Percentiles rank a stretch among this genome's conserved stretches.
These are phyloP conservation scores for Dermolepida albohirtum DNA, from an alignment of 2,888 invertebrate species.

Conservation along the genomic window DNA sequence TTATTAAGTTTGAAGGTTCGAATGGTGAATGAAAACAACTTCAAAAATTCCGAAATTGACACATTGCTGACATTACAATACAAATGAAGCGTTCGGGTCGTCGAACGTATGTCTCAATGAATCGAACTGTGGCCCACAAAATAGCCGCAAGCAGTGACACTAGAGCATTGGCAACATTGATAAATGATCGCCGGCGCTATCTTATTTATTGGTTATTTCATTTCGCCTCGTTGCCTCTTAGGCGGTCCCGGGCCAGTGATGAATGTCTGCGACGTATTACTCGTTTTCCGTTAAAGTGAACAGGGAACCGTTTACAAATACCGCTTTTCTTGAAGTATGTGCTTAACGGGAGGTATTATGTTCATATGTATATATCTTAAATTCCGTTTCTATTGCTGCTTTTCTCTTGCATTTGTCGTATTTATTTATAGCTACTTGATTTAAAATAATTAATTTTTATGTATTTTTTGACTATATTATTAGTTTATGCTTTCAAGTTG, in stretches of 20 bases:
- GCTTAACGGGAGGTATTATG: conserved; percentile 5
- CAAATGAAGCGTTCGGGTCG: conserved; percentile 1
- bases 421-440: too few species aligned
- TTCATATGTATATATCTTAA: neutral
- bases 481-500: too few species aligned
- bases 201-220: conserved; percentile 65
- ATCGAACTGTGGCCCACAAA: conserved; percentile 28
- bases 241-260: conserved; percentile 53
- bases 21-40: neutral
- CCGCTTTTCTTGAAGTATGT: neutral
- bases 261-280: conserved; percentile 62
- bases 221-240: conserved; percentile 51
- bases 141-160: conserved; percentile 32
- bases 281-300: conserved; percentile 57
- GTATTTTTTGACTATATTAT: too few species aligned
- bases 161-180: conserved; percentile 49
- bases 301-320: conserved; percentile 15
- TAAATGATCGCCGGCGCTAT: conserved; percentile 58
- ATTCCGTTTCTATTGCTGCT: too few species aligned
- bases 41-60: neutral
- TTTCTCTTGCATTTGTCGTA: too few species aligned
- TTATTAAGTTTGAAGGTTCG: too few species aligned
- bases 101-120: conserved; percentile 24
- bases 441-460: too few species aligned
- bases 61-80: neutral